These are phyloP conservation scores for Agelas oroides DNA, from an alignment of 37 sponge, comb jelly and placozoan species.

Conservation along the genomic window DNA sequence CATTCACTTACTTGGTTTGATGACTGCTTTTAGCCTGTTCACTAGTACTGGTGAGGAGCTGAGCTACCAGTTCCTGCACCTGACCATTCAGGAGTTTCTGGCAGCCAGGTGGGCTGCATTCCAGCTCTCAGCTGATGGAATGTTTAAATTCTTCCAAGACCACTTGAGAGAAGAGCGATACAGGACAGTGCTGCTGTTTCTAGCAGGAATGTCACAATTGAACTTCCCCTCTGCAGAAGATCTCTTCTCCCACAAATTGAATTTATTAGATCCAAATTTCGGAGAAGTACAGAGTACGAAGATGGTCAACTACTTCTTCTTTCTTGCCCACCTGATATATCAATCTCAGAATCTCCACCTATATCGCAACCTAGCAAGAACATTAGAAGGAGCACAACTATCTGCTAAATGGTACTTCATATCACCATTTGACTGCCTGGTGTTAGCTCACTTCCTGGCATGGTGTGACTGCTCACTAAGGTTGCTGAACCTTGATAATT, in stretches of 20 bases:
- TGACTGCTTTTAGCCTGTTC: not conserved
- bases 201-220: not conserved
- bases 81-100: constrained; percentile 25
- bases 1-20: not conserved
- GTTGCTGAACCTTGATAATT: too few relatives aligned
- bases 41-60: not conserved
- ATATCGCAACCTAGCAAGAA: too few relatives aligned
- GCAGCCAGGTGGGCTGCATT: constrained; percentile 13
- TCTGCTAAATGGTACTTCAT: too few relatives aligned
- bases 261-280: too few relatives aligned
- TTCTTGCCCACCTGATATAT: too few relatives aligned
- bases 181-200: not conserved
- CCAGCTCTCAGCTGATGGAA: not conserved
- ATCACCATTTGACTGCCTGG: too few relatives aligned
- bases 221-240: not conserved
- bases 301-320: too few relatives aligned
- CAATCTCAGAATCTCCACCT: too few relatives aligned
- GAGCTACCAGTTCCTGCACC: constrained; percentile 16
- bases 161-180: not conserved
- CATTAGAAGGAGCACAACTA: too few relatives aligned
- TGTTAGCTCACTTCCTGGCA: too few relatives aligned
- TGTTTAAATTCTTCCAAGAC: not conserved
- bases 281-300: too few relatives aligned
- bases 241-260: not conserved
- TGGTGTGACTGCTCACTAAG: too few relatives aligned